A percentile compares a stretch with the other conserved stretches of the same genome.
These are phyloP conservation scores for Dolichomitus sp. DNA, from an alignment of 2,888 invertebrate genomes.

Conservation along the genomic window DNA sequence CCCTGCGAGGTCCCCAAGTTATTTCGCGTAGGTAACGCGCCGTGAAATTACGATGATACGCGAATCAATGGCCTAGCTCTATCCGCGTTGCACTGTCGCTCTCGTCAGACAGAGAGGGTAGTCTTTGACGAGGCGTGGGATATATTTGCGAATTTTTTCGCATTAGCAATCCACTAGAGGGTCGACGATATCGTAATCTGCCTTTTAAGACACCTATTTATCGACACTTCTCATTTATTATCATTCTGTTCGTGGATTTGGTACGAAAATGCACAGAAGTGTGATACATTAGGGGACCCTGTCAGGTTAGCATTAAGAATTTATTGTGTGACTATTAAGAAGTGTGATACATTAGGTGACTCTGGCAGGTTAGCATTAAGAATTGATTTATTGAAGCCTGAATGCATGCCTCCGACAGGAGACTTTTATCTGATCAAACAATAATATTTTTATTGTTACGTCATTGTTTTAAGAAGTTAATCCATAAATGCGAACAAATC, in stretches of 20 bases:
- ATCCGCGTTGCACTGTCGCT: conserved; percentile 10
- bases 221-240: conserved; percentile 39
- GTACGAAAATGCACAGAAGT: neutral
- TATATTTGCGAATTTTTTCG: conserved; percentile 60
- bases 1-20: conserved; percentile 82
- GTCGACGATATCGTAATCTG: conserved; percentile 60
- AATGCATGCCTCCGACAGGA: too few species aligned
- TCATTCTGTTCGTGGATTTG: conserved; percentile 14
- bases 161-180: conserved; percentile 38
- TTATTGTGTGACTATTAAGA: too few species aligned
- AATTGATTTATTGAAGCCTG: neutral
- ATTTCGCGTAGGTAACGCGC: conserved; percentile 86
- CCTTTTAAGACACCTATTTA: conserved; percentile 40
- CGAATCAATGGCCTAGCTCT: conserved; percentile 83
- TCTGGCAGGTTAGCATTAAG: neutral
- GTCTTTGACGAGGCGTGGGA: conserved; percentile 64
- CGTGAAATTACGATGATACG: conserved; percentile 86
- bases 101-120: conserved; percentile 32
- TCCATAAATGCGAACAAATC: too few species aligned
- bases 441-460: too few species aligned
- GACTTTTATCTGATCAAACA: too few species aligned
- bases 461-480: too few species aligned
- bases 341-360: neutral
- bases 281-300: neutral
- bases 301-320: neutral